phyloP scores from a whole-genome alignment of 2,113 vertebrate species.

The Pao palembangensis region DNA sequence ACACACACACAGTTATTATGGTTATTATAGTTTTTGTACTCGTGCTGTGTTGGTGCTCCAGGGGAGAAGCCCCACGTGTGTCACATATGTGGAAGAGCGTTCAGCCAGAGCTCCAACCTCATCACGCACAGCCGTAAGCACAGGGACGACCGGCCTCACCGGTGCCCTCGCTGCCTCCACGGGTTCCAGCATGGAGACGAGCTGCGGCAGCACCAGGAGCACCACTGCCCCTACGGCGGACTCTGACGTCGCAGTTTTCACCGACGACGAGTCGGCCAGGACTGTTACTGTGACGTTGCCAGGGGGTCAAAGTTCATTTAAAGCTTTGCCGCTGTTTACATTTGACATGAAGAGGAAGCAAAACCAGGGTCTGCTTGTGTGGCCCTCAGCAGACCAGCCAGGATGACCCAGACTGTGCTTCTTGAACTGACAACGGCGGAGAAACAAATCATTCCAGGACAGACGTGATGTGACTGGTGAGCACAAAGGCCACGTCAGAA shows the following conservation, averaged over 20 bases:
- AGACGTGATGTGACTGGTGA: too few relatives aligned
- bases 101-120: constrained; percentile 79
- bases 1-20: background rate
- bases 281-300: too few relatives aligned
- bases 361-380: too few relatives aligned
- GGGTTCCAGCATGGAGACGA: constrained; percentile 52
- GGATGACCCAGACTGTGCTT: too few relatives aligned
- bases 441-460: too few relatives aligned
- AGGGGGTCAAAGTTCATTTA: too few relatives aligned
- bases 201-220: constrained; percentile 52
- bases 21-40: background rate
- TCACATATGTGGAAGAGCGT: constrained; percentile 73
- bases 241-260: background rate
- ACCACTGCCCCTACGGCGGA: constrained; percentile 42
- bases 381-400: too few relatives aligned
- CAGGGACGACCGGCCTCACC: constrained; percentile 50
- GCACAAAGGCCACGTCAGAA: too few relatives aligned
- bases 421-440: too few relatives aligned
- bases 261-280: too few relatives aligned
- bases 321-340: too few relatives aligned
- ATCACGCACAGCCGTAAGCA: constrained; percentile 78
- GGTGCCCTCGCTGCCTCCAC: constrained; percentile 51
- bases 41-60: constrained; percentile 21
- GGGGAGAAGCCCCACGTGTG: constrained; percentile 78
- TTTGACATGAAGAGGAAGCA: too few relatives aligned